These are phyloP conservation scores for Plagodis pulveraria DNA, from an alignment of 2,888 invertebrate species.

Conservation along the genomic window DNA sequence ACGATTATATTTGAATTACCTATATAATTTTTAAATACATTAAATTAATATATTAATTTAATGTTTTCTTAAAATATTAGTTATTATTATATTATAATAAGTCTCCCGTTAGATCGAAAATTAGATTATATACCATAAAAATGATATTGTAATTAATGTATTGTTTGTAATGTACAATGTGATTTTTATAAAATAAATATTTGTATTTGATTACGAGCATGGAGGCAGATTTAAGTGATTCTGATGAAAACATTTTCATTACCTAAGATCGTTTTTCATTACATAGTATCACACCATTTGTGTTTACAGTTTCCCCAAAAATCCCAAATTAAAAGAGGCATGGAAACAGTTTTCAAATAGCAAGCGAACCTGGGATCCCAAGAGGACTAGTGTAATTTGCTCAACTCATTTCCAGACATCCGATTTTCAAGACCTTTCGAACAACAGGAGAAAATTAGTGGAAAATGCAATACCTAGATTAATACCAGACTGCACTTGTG, in stretches of 20 bases:
- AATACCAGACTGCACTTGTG: no score
- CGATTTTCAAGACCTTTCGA: constrained; percentile 1
- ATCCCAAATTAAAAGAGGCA: neutral
- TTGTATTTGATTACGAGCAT: no score
- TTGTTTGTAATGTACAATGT: no score
- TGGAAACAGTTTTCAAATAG: neutral
- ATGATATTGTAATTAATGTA: no score
- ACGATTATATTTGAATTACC: no score
- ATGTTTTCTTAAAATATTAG: no score
- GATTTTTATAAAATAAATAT: no score
- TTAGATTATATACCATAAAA: no score
- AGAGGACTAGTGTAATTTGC: constrained; percentile 1
- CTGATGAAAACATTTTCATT: neutral
- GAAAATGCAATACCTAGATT: neutral
- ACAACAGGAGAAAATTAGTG: constrained; percentile 3
- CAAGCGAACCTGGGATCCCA: neutral
- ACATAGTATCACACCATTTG: neutral
- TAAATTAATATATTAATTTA: no score
- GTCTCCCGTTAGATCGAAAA: no score
- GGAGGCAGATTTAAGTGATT: neutral
- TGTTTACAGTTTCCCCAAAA: neutral
- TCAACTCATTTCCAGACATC: neutral
- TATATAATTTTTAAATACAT: no score
- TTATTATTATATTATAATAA: no score
- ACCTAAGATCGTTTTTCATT: neutral